phyloP scores from a whole-genome alignment of 2,797 vertebrate genomes.

The Onychomys leucogaster region DNA sequence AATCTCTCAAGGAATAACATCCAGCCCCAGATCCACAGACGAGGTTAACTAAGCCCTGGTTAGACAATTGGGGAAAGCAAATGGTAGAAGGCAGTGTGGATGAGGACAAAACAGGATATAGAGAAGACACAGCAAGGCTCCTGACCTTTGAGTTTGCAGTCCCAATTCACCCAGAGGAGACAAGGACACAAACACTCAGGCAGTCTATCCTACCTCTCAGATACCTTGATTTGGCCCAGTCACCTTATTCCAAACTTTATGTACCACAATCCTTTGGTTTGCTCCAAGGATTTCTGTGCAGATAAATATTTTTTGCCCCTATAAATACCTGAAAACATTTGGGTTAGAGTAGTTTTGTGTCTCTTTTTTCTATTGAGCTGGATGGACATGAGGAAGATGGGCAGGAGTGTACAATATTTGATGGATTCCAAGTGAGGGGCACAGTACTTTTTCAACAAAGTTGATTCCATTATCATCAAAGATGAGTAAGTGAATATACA shows the following conservation, averaged over 20 bases:
- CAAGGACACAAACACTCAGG: background rate
- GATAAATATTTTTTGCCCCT: too few species aligned
- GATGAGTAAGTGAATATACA: background rate
- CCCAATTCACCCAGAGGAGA: background rate
- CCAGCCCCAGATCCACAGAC: background rate
- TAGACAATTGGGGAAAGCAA: background rate
- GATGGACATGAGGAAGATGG: background rate
- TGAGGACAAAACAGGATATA: background rate
- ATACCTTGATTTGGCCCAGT: background rate
- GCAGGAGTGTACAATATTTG: background rate
- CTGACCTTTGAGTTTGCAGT: background rate
- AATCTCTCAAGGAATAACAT: background rate
- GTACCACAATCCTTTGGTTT: background rate
- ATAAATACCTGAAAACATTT: too few species aligned
- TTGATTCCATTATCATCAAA: background rate
- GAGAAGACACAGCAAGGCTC: background rate
- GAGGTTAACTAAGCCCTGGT: background rate
- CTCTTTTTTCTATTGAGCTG: background rate
- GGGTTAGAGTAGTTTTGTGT: too few species aligned
- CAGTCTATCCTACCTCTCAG: background rate
- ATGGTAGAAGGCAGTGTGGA: background rate
- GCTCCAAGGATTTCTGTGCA: background rate
- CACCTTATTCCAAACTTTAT: background rate
- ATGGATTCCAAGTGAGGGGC: background rate
- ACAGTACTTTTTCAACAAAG: background rate